A percentile compares a stretch with the other conserved stretches of the same genome.
phyloP scores from a whole-genome alignment of 2,888 invertebrate species.

The Pachymerium ferrugineum region DNA sequence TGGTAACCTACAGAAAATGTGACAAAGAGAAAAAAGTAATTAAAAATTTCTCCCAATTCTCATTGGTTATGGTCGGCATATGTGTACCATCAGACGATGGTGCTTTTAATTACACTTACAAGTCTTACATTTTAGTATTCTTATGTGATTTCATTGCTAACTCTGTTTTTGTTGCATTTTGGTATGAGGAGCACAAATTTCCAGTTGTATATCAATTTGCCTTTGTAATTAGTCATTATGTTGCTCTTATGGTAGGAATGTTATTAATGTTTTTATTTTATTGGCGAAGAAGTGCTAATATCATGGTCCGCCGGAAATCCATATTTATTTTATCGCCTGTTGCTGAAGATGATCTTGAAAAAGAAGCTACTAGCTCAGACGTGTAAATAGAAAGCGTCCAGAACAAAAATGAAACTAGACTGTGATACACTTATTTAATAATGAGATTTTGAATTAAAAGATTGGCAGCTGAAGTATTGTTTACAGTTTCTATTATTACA shows the following conservation, averaged over 20 bases:
- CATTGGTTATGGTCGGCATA: background rate
- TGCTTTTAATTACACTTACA: background rate
- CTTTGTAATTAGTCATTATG: background rate
- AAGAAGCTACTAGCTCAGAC: background rate
- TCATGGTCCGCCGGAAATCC: background rate
- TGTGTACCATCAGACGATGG: background rate
- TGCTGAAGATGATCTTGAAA: background rate
- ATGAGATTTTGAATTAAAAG: too few species aligned
- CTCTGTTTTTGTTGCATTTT: background rate
- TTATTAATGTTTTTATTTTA: background rate
- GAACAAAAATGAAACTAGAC: background rate
- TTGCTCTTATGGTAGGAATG: background rate
- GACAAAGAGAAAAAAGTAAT: background rate
- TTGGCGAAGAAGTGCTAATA: background rate
- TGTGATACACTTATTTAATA: background rate
- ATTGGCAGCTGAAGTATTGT: too few species aligned
- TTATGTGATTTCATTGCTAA: background rate
- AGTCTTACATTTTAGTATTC: background rate
- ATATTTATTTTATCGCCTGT: background rate
- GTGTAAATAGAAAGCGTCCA: background rate
- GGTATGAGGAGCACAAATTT: background rate
- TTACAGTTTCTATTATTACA: too few species aligned
- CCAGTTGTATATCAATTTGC: background rate
- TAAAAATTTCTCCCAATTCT: background rate
- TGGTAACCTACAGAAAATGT: background rate